These are phyloP conservation scores for Montipora capricornis DNA, from an alignment of 64 coral and sea anemone genomes.

Conservation along the genomic window DNA sequence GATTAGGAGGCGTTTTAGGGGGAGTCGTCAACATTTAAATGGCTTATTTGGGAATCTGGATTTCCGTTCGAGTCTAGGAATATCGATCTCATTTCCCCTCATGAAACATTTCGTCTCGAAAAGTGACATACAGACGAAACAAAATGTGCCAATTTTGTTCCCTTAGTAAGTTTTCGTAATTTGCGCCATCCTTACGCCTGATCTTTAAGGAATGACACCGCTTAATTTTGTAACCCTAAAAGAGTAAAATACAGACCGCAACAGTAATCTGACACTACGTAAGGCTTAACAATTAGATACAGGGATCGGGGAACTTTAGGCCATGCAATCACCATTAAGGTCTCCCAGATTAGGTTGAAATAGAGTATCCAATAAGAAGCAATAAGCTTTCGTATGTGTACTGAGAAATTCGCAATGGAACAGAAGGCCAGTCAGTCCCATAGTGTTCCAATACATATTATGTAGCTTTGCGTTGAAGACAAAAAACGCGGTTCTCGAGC, in stretches of 20 bases:
- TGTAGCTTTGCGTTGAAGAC: too few relatives aligned
- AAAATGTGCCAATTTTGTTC: background rate
- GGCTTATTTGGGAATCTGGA: background rate
- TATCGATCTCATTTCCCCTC: background rate
- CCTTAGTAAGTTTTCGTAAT: background rate
- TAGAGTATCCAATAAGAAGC: background rate
- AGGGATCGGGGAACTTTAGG: too few relatives aligned
- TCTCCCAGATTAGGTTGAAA: background rate
- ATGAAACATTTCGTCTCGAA: background rate
- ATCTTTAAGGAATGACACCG: background rate
- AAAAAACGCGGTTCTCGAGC: too few relatives aligned
- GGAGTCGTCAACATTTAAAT: background rate
- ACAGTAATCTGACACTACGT: background rate
- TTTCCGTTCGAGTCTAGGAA: background rate
- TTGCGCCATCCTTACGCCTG: background rate
- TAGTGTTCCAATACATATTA: too few relatives aligned
- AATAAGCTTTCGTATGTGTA: too few relatives aligned
- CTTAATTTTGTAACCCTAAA: background rate
- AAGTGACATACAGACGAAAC: background rate
- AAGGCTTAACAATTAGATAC: too few relatives aligned
- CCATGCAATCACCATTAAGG: too few relatives aligned
- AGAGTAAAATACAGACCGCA: background rate
- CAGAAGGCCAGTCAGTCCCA: too few relatives aligned
- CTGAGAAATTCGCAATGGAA: too few relatives aligned
- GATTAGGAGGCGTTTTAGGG: background rate